Conservation (phyloP, 2,888 invertebrate species). For the Drosophila setosimentum region DNA sequence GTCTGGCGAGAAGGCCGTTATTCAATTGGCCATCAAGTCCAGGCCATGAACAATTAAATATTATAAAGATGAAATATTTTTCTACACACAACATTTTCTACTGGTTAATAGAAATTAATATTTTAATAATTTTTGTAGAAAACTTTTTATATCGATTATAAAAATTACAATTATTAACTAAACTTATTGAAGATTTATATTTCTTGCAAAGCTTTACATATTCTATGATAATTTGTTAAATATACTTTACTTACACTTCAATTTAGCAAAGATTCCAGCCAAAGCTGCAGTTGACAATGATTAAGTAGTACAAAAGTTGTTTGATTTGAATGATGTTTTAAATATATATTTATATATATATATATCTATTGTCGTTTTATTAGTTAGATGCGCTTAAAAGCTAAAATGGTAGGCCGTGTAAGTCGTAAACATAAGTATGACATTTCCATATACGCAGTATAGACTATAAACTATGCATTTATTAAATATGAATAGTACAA, state of each 20-base stretch:
- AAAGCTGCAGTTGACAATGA: background rate
- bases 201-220: background rate
- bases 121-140: constrained; percentile 1
- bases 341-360: constrained; percentile 11
- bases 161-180: constrained; percentile 1
- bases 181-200: background rate
- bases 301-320: background rate
- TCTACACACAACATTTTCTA: background rate
- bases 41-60: constrained; percentile 32
- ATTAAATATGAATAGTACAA: constrained; percentile 76
- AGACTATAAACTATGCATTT: constrained; percentile 69
- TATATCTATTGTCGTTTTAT: constrained; percentile 61
- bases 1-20: constrained; percentile 92
- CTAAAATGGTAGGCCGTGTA: constrained; percentile 62
- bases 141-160: constrained; percentile 6
- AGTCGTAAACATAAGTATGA: constrained; percentile 70
- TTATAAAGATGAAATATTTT: background rate
- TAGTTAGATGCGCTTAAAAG: constrained; percentile 52
- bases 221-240: background rate
- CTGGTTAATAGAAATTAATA: background rate
- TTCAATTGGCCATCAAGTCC: constrained; percentile 86
- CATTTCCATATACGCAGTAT: constrained; percentile 57
- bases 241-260: background rate
- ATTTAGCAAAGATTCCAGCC: background rate
- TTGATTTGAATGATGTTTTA: constrained; percentile 3